A percentile compares a stretch with the other conserved stretches of the same genome.
phyloP scores from a whole-genome alignment of 2,797 vertebrate genomes.

The Sebastes melanostomus region DNA sequence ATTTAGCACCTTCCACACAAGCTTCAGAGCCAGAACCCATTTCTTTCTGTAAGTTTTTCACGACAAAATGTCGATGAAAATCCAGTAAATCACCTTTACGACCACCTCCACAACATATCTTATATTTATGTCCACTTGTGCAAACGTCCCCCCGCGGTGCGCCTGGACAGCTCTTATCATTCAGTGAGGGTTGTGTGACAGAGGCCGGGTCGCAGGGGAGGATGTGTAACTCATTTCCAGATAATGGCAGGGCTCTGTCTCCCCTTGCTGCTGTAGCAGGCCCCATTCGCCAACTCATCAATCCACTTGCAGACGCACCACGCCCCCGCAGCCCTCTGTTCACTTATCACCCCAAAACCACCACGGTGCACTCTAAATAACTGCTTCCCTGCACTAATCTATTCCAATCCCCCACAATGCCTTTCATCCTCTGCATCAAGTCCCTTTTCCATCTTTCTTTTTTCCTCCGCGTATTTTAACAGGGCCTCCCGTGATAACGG shows the following conservation, averaged over 20 bases:
- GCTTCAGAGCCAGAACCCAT: not conserved
- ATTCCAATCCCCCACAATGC: slow-evolving; percentile 53
- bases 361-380: slow-evolving; percentile 61
- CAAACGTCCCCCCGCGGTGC: not conserved
- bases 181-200: slow-evolving; percentile 42
- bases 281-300: slow-evolving; percentile 62
- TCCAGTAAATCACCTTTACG: not conserved
- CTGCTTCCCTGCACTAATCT: slow-evolving; percentile 61
- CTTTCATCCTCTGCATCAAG: slow-evolving; percentile 56
- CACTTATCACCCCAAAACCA: slow-evolving; percentile 67
- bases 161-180: slow-evolving; percentile 55
- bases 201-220: slow-evolving; percentile 20
- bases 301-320: slow-evolving; percentile 51
- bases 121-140: slow-evolving; percentile 11
- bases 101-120: not conserved
- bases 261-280: slow-evolving; percentile 18
- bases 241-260: slow-evolving; percentile 71
- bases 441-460: slow-evolving; percentile 25
- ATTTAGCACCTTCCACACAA: not conserved
- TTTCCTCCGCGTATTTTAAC: slow-evolving; percentile 10
- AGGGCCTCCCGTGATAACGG: slow-evolving; percentile 41
- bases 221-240: slow-evolving; percentile 62
- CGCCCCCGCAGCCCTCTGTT: slow-evolving; percentile 54
- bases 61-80: slow-evolving; percentile 2
- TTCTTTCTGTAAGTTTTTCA: not conserved